phyloP scores from a whole-genome alignment of 1,140 invertebrate species.

The Adelges cooleyi region DNA sequence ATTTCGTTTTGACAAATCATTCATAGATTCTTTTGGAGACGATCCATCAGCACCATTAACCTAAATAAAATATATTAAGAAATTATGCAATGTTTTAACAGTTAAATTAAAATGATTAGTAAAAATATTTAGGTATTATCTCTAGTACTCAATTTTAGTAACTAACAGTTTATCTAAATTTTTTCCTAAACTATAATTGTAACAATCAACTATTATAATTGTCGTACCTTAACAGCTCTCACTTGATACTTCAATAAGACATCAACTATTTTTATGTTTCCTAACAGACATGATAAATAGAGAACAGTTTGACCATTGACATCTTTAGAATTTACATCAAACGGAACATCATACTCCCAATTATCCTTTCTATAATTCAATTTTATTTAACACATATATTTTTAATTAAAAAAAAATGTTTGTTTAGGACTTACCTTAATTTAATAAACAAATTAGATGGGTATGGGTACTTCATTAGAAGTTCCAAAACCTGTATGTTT shows the following conservation, averaged over 20 bases:
- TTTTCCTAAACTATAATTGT: background rate
- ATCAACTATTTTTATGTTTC: constrained; percentile 69
- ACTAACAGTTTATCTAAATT: too few species aligned
- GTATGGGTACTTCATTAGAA: constrained; percentile 72
- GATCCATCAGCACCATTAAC: constrained; percentile 1
- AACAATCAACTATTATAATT: background rate
- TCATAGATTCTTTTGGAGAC: background rate
- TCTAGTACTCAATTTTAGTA: too few species aligned
- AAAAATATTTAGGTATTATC: too few species aligned
- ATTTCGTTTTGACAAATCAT: constrained; percentile 45
- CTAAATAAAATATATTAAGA: too few species aligned
- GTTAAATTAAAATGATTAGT: background rate
- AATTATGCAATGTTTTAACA: too few species aligned
- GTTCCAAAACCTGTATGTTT: constrained; percentile 60
- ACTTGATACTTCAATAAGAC: constrained; percentile 62
- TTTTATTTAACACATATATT: background rate
- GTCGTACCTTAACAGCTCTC: constrained; percentile 44
- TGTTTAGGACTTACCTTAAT: constrained; percentile 44
- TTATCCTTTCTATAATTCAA: constrained; percentile 52
- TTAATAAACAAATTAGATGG: constrained; percentile 55
- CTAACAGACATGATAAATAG: constrained; percentile 74
- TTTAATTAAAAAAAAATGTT: constrained; percentile 2
- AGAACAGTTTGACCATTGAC: constrained; percentile 78
- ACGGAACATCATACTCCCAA: constrained; percentile 74
- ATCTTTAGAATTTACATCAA: constrained; percentile 82